Percentiles rank a stretch among this genome's conserved stretches.
Conservation (phyloP, 2,888 invertebrate genomes). For the Fragum fragum region DNA sequence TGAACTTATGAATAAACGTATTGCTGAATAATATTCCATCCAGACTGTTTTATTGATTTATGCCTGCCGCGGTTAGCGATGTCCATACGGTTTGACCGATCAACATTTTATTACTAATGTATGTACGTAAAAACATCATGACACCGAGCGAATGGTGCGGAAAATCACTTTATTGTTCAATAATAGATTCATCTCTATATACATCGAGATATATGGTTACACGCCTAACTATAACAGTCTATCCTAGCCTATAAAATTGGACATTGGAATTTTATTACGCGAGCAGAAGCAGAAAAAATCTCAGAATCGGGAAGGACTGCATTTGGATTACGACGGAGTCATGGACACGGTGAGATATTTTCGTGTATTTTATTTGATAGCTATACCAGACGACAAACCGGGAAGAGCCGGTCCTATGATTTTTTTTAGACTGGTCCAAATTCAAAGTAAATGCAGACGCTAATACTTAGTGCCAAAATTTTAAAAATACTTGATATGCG, state of each 20-base stretch:
- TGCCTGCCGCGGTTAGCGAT: neutral
- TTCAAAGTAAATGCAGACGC: no score
- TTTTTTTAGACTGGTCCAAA: no score
- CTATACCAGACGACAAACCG: no score
- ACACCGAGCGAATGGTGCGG: constrained; percentile 19
- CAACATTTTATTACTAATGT: constrained; percentile 28
- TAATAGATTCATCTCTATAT: constrained; percentile 4
- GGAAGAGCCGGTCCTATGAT: no score
- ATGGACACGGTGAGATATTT: neutral
- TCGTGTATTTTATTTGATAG: no score
- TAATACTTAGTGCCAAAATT: no score
- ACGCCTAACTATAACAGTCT: constrained; percentile 7
- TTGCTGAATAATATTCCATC: no score
- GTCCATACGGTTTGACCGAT: constrained; percentile 24
- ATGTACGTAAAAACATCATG: constrained; percentile 21
- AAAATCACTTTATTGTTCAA: constrained; percentile 29
- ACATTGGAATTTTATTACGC: constrained; percentile 26
- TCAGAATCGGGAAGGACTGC: neutral
- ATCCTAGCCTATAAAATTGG: neutral
- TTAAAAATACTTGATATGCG: no score
- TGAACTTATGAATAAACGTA: no score
- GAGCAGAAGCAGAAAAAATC: neutral
- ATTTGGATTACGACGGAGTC: neutral
- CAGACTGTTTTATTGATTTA: neutral
- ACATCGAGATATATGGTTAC: neutral